A percentile compares a stretch with the other conserved stretches of the same genome.
These are phyloP conservation scores for Macrocentrus cingulum DNA, from an alignment of 1,140 invertebrate species.

Conservation along the genomic window DNA sequence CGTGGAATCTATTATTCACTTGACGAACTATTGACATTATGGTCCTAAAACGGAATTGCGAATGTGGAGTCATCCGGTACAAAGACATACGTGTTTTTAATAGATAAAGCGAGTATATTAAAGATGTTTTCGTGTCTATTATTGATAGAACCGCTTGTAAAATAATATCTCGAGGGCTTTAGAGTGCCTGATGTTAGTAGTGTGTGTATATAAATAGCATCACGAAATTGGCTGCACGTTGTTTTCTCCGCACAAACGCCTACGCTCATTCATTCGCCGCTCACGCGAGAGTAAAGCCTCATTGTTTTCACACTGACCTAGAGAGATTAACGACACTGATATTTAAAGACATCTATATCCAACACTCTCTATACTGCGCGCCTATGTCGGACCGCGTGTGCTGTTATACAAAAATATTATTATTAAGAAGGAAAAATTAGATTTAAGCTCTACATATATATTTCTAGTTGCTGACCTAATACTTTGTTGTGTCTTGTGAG, in stretches of 20 bases:
- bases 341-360: background rate
- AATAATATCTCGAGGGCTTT: too few relatives aligned
- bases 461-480: too few relatives aligned
- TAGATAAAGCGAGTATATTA: too few relatives aligned
- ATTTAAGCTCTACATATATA: too few relatives aligned
- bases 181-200: too few relatives aligned
- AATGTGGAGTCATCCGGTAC: background rate
- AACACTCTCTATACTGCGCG: background rate
- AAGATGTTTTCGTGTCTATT: too few relatives aligned
- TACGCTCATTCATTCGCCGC: background rate
- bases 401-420: too few relatives aligned
- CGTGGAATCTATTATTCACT: constrained; percentile 5
- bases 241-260: background rate
- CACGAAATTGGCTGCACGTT: background rate
- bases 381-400: background rate
- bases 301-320: background rate
- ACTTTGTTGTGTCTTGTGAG: too few relatives aligned
- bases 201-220: constrained; percentile 5
- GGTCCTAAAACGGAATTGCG: too few relatives aligned
- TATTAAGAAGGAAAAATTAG: too few relatives aligned
- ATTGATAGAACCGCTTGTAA: too few relatives aligned
- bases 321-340: constrained; percentile 1
- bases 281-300: background rate
- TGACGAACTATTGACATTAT: constrained; percentile 1
- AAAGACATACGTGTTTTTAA: background rate